phyloP scores from a whole-genome alignment of 2,113 vertebrate genomes.

The Emydura subglobosa region DNA sequence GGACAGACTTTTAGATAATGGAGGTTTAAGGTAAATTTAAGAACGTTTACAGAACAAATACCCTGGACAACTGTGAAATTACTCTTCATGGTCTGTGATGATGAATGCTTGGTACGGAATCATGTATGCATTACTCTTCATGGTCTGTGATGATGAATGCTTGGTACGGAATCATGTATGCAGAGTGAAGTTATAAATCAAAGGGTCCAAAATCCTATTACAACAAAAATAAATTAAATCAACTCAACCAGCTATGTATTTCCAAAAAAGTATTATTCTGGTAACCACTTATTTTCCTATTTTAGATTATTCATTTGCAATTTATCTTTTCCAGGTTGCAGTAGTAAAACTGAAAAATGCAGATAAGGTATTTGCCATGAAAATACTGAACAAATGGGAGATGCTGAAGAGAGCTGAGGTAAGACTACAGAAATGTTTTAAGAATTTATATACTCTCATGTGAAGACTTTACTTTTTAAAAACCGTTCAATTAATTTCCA shows the following conservation, averaged over 20 bases:
- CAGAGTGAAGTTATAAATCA: neutral
- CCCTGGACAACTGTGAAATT: neutral
- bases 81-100: too few species aligned
- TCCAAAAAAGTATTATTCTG: neutral
- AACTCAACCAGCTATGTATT: neutral
- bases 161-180: neutral
- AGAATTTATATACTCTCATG: neutral
- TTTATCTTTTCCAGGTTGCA: constrained; percentile 88
- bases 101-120: too few species aligned
- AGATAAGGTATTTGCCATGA: constrained; percentile 99
- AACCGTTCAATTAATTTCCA: neutral
- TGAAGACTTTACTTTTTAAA: neutral
- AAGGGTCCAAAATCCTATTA: neutral
- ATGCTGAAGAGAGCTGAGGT: constrained; percentile 99
- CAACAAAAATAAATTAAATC: neutral
- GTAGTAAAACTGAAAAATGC: constrained; percentile 97
- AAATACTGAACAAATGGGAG: constrained; percentile 99
- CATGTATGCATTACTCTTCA: too few species aligned
- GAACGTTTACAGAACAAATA: neutral
- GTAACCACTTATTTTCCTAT: neutral
- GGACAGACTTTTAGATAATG: neutral
- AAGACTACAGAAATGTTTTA: constrained; percentile 54
- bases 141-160: neutral
- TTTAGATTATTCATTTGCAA: neutral
- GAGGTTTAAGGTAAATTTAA: neutral